Base-by-base conservation (phyloP, 2,113 vertebrate species). In the Rhinogobius similis region DNA sequence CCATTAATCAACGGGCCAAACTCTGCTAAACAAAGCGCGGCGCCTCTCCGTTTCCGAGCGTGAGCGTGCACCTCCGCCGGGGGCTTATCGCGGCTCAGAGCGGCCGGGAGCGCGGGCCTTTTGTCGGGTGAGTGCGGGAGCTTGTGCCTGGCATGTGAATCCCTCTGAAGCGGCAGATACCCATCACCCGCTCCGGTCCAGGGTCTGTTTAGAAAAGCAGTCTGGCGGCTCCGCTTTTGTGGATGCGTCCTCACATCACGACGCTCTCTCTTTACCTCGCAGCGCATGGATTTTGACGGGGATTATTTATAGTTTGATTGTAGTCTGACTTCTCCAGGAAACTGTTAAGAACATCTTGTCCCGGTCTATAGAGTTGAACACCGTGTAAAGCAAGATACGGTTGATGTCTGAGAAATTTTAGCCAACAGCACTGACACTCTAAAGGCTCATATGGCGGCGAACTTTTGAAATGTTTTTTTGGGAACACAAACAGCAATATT, bases 101-200 rank as follows among this genome's bases (percentile, higher is more conserved):
- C 82, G 85, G 77, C 72, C 82, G 77, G 77, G 76, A 86, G 74
- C 59, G 21, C 65, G 73, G 67, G 56, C 77, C 82, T 78, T 77
- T 84, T 86, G 79, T 82, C 64, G 48, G 66, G 62, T 55, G 69
- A 58, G 26, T 39, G 69, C 71, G 26, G 68, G 44, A 29, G 64
- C 18, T n/a, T 67, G 70, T 79, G 87, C 79, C 78, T 84, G 85
- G 81, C 85, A 86, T 89, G 87, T 86, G 85, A 90, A 89, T 88
- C 87, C 74, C 77, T 84, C 86, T 89, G 84, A 89, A 80, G 70
- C 61, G 66, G 77, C 67, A 77, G 77, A 82, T 88, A 89, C 88
- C 84, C 86, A 88, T 90, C 84, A 87, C 68, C 72, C 61, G 36
- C 61, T 53, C 52, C 41, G 66, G 79, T 72, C 53, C 70, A 83